Conservation (phyloP, 1,140 invertebrate species). For the Sitophilus oryzae region DNA sequence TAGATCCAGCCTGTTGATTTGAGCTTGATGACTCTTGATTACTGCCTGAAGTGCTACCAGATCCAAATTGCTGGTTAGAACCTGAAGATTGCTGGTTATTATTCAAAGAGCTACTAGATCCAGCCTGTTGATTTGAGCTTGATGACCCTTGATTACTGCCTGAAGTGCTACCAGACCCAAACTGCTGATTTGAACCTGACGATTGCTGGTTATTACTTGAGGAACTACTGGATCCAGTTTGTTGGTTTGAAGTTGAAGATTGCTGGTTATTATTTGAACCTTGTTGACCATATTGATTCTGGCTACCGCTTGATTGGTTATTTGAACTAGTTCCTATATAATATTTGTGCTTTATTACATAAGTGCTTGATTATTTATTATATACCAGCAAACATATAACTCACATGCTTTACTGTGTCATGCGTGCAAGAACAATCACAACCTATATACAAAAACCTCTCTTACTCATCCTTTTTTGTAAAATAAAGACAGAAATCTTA, state of each 20-base stretch:
- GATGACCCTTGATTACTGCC: conserved; percentile 13
- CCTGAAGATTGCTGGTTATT: conserved; percentile 7
- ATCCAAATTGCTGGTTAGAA: not conserved
- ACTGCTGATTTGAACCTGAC: conserved; percentile 6
- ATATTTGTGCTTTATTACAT: too few relatives aligned
- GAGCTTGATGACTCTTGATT: conserved; percentile 9
- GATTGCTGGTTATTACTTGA: conserved; percentile 5
- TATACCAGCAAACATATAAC: too few relatives aligned
- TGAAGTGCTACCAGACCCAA: conserved; percentile 2
- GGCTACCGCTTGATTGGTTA: conserved; percentile 6
- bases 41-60: conserved; percentile 9
- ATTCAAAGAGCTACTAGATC: not conserved
- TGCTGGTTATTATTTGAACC: conserved; percentile 16
- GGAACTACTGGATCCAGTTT: not conserved
- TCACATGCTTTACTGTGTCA: too few relatives aligned
- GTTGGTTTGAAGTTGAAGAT: conserved; percentile 15
- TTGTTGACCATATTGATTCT: conserved; percentile 26
- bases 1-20: not conserved
- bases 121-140: conserved; percentile 16
- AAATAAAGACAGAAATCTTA: too few relatives aligned
- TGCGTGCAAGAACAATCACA: too few relatives aligned
- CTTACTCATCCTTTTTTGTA: too few relatives aligned
- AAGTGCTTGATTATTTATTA: too few relatives aligned
- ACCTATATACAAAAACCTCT: too few relatives aligned
- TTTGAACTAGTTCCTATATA: not conserved